Evolutionary conservation across 2,113 vertebrate genomes (phyloP).

Genomic region (Ondatra zibethicus): DNA sequence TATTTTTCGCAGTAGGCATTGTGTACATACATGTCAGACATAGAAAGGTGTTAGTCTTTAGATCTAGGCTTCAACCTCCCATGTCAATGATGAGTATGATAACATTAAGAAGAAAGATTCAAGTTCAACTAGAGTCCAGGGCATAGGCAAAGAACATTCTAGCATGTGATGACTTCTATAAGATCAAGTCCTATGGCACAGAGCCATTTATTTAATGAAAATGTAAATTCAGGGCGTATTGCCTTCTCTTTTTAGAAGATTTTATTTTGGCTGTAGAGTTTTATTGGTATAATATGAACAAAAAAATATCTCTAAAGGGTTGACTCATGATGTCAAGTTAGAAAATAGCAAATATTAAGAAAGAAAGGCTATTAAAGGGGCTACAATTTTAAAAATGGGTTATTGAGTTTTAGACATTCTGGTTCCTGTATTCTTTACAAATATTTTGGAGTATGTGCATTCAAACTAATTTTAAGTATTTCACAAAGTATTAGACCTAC

Average conservation of each 20-base stretch:
- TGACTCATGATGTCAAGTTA: not conserved
- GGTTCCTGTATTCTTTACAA: not conserved
- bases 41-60: not conserved
- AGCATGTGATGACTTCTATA: not conserved
- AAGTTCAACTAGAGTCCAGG: not conserved
- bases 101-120: not conserved
- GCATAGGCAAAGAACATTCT: not conserved
- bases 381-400: not conserved
- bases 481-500: not conserved
- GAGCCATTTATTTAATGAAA: not conserved
- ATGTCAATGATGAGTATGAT: not conserved
- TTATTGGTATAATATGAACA: not conserved
- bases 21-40: no score
- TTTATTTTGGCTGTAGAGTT: not conserved
- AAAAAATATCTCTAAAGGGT: not conserved
- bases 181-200: not conserved
- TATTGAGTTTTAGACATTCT: not conserved
- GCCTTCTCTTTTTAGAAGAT: not conserved
- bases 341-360: constrained; percentile 3
- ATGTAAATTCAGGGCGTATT: not conserved
- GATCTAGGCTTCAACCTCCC: not conserved
- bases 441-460: not conserved
- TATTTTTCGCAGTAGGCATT: not conserved
- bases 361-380: not conserved
- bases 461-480: not conserved